phyloP scores from a whole-genome alignment of 37 sponge, comb jelly and placozoan species.

The Crambe crambe region DNA sequence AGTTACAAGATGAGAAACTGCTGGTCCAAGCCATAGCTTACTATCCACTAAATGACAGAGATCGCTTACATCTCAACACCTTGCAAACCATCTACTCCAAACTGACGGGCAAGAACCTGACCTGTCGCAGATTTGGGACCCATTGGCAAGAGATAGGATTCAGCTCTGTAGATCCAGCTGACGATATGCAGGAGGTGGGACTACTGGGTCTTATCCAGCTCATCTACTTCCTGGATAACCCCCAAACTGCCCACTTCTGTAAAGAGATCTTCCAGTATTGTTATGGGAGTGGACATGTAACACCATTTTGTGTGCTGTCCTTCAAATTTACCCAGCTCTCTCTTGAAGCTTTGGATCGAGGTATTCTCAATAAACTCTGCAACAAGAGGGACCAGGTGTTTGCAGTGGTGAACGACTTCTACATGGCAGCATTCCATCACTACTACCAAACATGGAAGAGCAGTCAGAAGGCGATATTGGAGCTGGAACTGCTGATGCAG shows the following conservation, averaged over 20 bases:
- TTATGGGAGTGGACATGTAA: background rate
- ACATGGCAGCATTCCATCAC: constrained; percentile 60
- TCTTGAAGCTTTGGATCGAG: constrained; percentile 64
- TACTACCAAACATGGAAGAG: constrained; percentile 60
- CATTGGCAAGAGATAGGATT: constrained; percentile 96
- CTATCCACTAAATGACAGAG: constrained; percentile 55
- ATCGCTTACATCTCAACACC: constrained; percentile 58
- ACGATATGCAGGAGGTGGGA: constrained; percentile 85
- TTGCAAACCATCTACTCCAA: constrained; percentile 77
- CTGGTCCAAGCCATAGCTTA: constrained; percentile 69
- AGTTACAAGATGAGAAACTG: constrained; percentile 62
- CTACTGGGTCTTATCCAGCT: constrained; percentile 78
- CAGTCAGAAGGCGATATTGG: constrained; percentile 26
- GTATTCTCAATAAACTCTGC: constrained; percentile 68
- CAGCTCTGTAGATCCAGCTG: constrained; percentile 82
- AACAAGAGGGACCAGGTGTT: constrained; percentile 74
- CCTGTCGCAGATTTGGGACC: constrained; percentile 72
- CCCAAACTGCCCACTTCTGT: constrained; percentile 35
- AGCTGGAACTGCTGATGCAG: constrained; percentile 43
- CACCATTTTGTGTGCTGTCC: constrained; percentile 87
- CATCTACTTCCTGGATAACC: constrained; percentile 63
- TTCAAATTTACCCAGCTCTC: constrained; percentile 75
- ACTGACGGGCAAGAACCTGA: constrained; percentile 56
- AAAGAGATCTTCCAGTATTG: constrained; percentile 64
- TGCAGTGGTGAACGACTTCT: constrained; percentile 76